A percentile compares a stretch with the other conserved stretches of the same genome.
Evolutionary conservation across 1,140 invertebrate species (phyloP).

Genomic region (Aphelinus atriplicis): DNA sequence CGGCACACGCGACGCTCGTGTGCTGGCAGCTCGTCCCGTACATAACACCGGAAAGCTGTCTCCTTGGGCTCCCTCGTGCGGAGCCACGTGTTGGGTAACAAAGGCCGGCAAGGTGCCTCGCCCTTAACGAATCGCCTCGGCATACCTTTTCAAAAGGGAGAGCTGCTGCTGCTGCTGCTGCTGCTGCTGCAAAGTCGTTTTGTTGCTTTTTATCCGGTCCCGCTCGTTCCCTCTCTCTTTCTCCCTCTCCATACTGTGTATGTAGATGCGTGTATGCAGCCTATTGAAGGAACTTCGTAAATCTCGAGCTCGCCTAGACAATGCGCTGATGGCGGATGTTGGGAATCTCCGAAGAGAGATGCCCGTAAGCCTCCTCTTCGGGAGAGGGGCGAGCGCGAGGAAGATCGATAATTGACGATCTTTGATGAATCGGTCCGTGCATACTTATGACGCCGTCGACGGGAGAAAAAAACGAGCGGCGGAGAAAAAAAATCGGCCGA

Average conservation of each 20-base stretch:
- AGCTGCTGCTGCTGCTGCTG: slow-evolving; percentile 54
- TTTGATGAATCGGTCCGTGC: slow-evolving; percentile 30
- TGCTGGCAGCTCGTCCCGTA: neutral
- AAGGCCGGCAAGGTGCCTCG: slow-evolving; percentile 59
- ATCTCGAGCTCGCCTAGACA: slow-evolving; percentile 52
- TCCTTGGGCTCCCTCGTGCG: slow-evolving; percentile 34
- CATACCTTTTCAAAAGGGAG: slow-evolving; percentile 44
- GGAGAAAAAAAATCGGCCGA: neutral
- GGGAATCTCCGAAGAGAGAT: neutral
- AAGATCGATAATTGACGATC: slow-evolving; percentile 35
- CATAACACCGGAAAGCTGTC: neutral
- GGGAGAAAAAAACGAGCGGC: neutral
- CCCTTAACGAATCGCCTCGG: slow-evolving; percentile 47
- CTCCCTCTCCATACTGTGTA: slow-evolving; percentile 15
- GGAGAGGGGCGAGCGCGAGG: slow-evolving; percentile 1
- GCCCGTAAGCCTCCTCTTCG: neutral
- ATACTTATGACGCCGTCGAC: neutral
- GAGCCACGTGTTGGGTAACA: slow-evolving; percentile 63
- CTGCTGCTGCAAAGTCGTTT: slow-evolving; percentile 58
- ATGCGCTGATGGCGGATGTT: slow-evolving; percentile 32
- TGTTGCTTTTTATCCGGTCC: slow-evolving; percentile 56
- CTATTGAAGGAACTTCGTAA: slow-evolving; percentile 52
- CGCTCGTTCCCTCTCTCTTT: slow-evolving; percentile 26
- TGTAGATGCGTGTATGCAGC: slow-evolving; percentile 38
- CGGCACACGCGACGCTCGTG: neutral